phyloP scores from a whole-genome alignment of 2,888 invertebrate genomes.

The Pterostichus madidus region DNA sequence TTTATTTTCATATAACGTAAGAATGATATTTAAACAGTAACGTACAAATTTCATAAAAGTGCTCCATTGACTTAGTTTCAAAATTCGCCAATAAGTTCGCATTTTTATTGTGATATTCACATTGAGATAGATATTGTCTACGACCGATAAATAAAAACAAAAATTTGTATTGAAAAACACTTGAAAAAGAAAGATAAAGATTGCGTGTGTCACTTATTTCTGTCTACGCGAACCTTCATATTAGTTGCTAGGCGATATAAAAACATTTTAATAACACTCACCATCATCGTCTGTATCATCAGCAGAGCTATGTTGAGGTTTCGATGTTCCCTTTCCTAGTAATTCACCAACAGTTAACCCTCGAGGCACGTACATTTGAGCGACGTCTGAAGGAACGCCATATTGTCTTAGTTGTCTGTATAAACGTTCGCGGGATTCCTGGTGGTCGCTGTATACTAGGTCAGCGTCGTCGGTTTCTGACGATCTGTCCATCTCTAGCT shows the following conservation, averaged over 20 bases:
- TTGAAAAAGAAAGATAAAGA: background rate
- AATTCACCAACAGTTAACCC: constrained; percentile 50
- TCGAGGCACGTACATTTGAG: constrained; percentile 13
- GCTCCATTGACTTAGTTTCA: too few species aligned
- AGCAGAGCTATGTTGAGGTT: background rate
- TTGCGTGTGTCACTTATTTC: background rate
- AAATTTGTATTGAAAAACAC: background rate
- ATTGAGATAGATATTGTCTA: too few species aligned
- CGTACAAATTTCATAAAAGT: too few species aligned
- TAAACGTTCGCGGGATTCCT: background rate
- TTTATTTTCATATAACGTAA: too few species aligned
- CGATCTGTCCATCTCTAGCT: background rate
- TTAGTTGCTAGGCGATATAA: too few species aligned
- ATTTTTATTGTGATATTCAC: too few species aligned
- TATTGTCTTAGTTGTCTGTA: constrained; percentile 26
- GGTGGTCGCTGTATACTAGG: constrained; percentile 27
- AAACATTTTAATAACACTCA: background rate
- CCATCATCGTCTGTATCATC: background rate
- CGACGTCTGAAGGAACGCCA: constrained; percentile 43
- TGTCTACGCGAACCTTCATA: background rate
- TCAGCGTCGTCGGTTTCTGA: constrained; percentile 19
- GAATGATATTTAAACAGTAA: too few species aligned
- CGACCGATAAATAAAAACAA: background rate
- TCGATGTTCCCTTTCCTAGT: constrained; percentile 10
- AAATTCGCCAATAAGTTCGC: too few species aligned